Percentiles rank a stretch among this genome's conserved stretches.
These are phyloP conservation scores for Mallotus villosus DNA, from an alignment of 2,797 vertebrate genomes.

Conservation along the genomic window DNA sequence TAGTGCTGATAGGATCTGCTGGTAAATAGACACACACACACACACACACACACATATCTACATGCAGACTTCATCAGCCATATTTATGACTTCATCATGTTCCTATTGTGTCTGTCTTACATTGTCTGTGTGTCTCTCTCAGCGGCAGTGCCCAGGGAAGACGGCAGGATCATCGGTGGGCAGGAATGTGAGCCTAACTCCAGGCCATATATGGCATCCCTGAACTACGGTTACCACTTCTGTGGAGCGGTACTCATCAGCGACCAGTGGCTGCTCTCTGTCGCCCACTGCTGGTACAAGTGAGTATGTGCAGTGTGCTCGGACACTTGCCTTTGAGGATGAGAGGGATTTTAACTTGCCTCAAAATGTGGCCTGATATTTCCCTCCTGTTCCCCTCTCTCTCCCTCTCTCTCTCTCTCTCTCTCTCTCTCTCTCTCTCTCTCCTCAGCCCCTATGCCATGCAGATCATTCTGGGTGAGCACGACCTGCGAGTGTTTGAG, in stretches of 20 bases:
- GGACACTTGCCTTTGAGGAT: too few relatives aligned
- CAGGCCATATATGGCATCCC: constrained; percentile 73
- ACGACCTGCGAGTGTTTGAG: constrained; percentile 61
- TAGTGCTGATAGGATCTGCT: constrained; percentile 70
- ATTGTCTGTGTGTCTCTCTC: constrained; percentile 13
- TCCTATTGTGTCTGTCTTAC: not conserved
- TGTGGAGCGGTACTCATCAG: constrained; percentile 77
- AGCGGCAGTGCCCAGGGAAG: constrained; percentile 63
- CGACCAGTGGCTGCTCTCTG: constrained; percentile 72
- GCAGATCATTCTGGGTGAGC: constrained; percentile 74
- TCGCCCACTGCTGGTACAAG: constrained; percentile 77
- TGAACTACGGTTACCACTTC: constrained; percentile 70
- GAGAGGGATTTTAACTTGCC: not conserved
- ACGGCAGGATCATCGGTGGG: constrained; percentile 71
- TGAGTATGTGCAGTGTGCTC: constrained; percentile 55
- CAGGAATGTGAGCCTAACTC: constrained; percentile 61
- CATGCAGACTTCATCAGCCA: not conserved
- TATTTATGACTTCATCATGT: not conserved
- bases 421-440: too few relatives aligned
- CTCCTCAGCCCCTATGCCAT: constrained; percentile 62
- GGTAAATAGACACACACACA: constrained; percentile 62
- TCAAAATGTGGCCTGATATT: too few relatives aligned
- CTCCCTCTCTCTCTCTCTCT: not conserved
- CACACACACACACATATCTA: too few relatives aligned
- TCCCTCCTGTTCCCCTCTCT: too few relatives aligned